Evolutionary conservation across 2,113 vertebrate species (phyloP), one percentile per base, ranked within the genome.

Genomic region (Dipodomys spectabilis): DNA sequence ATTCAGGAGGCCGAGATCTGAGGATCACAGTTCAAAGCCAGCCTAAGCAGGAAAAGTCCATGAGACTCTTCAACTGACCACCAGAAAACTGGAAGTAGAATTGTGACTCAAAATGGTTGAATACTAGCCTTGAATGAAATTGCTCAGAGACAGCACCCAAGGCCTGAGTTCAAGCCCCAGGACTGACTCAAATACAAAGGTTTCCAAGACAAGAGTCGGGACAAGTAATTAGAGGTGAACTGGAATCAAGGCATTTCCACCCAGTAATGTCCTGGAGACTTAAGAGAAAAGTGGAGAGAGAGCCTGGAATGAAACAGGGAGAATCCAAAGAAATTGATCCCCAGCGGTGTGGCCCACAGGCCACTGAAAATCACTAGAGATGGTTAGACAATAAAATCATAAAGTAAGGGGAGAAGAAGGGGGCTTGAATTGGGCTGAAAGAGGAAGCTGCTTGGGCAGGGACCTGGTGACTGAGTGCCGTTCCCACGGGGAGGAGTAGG

Each of bases 401-500:
- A 57, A 57, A 57, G 53, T 57, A 13, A 57, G 53, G 15, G 53
- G 53, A 57, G 53, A 57, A 28, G 39, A 69, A 94, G 12, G 57
- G 23, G 44, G 32, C 45, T 90, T 73, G n/a, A 45, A 69, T 1
- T 16, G 35, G 77, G 75, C 62, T 68, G 44, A 39, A 35, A 62
- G 60, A 82, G 39, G 69, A 85, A 32, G 39, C 60, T 49, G 68
- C 2, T 20, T 32, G 87, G 39, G 27, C 62, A 90, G 87, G 81
- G n/a, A 67, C 67, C 2, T 53, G 73, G 64, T 20, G 64, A 74
- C 78, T n/a, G 60, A 86, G 84, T 32, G 2, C 32, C 4, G 90
- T 95, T 96, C 95, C 96, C 96, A 92, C 65, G 27, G 73, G 75
- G 2, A 73, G 60, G 44, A 35, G 23, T 1, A 35, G 73, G 81